phyloP scores from a whole-genome alignment of 2,113 vertebrate genomes.

The Rhagologus leucostigma region DNA sequence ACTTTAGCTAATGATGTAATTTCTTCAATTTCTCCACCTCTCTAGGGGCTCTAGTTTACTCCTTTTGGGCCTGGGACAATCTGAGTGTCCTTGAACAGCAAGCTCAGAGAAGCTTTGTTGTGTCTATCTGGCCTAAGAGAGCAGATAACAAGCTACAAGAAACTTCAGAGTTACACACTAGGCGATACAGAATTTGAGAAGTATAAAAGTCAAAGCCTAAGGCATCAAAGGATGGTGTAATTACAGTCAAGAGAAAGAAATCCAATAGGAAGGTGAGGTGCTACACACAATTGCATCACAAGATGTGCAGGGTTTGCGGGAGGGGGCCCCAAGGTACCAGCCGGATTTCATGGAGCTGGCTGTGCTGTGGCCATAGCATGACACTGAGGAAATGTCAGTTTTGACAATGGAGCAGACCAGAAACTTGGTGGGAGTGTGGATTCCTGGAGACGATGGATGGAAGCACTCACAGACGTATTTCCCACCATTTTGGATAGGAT shows the following conservation, averaged over 20 bases:
- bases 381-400: conserved; percentile 21
- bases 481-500: not conserved
- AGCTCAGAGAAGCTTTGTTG: too few relatives aligned
- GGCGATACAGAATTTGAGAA: too few relatives aligned
- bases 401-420: conserved; percentile 38
- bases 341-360: conserved; percentile 21
- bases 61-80: too few relatives aligned
- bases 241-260: conserved; percentile 51
- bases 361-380: conserved; percentile 27
- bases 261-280: conserved; percentile 27
- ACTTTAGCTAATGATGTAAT: too few relatives aligned
- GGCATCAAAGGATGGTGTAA: not conserved
- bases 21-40: too few relatives aligned
- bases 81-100: too few relatives aligned
- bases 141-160: too few relatives aligned
- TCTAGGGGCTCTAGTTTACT: too few relatives aligned
- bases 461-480: conserved; percentile 4
- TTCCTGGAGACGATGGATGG: conserved; percentile 31
- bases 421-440: conserved; percentile 43
- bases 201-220: too few relatives aligned
- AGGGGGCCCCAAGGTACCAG: conserved; percentile 13
- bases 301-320: conserved; percentile 21
- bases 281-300: conserved; percentile 14
- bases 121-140: too few relatives aligned
- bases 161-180: too few relatives aligned